Base-by-base conservation (phyloP, 2,797 vertebrate genomes). In the Oryzias sinensis region DNA sequence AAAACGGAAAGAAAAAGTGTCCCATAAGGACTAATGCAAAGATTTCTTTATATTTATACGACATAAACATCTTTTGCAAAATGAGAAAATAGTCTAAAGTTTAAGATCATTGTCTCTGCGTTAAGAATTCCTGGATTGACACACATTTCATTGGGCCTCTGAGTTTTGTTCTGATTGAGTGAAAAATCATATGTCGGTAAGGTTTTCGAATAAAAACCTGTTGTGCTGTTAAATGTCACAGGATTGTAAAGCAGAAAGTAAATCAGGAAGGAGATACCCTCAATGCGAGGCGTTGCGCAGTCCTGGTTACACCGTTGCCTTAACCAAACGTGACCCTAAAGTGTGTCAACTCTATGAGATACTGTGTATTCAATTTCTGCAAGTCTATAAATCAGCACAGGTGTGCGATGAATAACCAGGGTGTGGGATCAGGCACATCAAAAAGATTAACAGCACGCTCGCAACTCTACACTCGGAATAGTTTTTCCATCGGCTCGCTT, bases 211-310 rank as follows among this genome's bases (percentile, higher is more conserved):
- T 51, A 59, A 0, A 59, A 68, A 65, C 76, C 70, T 64, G 64
- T 73, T 52, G 67, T 64, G 65, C 68, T 70, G 50, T 82, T 77
- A 76, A 65, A 43, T 80, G 80, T 71, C 75, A 74, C 59, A 64
- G 41, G 53, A 57, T 42, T 70, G 73, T 67, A 70, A 79, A 78
- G 81, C 22, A 80, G 66, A 15, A 0, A 77, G 61, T 80, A 83
- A 87, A 87, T 84, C 85, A 79, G 77, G 58, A 63, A 86, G 54
- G 60, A 70, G 78, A 84, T 79, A 76, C 59, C 43, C 27, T 65
- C 7, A 1, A 68, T 45, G 49, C 44, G 73, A 62, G 61, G 53
- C 4, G 43, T 52, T 79, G 54, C 15, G 55, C 62, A 71, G 80
- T 82, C 74, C 33, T 68, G 82, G 79, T 79, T 84, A 51, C 45